Percentiles rank a stretch among this genome's conserved stretches.
Conservation (phyloP, 2,113 vertebrate genomes). For the Campylomormyrus tamandua region DNA sequence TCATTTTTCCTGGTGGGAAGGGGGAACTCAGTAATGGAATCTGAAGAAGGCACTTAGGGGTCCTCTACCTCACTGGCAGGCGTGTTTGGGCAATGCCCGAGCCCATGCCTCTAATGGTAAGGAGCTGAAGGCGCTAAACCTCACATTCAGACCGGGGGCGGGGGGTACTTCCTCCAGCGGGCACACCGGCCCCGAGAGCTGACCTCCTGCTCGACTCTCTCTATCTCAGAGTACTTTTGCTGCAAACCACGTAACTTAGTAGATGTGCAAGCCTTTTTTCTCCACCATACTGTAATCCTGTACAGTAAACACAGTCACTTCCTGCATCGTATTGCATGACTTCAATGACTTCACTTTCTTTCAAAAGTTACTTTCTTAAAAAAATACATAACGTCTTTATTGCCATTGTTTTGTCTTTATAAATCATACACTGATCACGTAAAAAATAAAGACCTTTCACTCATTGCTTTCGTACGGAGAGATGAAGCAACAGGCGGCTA, state of each 20-base stretch:
- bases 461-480: neutral
- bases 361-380: neutral
- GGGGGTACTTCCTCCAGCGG: neutral
- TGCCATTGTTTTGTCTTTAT: neutral
- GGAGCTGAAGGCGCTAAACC: neutral
- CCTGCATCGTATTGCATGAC: neutral
- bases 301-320: neutral
- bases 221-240: neutral
- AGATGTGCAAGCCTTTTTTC: neutral
- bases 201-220: neutral
- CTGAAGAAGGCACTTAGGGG: neutral
- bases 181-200: neutral
- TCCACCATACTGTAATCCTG: neutral
- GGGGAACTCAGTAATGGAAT: neutral
- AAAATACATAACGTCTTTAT: neutral
- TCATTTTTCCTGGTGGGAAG: neutral
- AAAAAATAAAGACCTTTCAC: neutral
- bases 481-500: neutral
- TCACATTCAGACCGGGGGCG: neutral
- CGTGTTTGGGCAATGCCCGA: neutral
- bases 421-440: neutral
- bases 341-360: neutral
- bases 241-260: neutral
- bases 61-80: neutral
- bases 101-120: neutral